Conservation (phyloP, 2,888 invertebrate species). For the Acronicta psi region DNA sequence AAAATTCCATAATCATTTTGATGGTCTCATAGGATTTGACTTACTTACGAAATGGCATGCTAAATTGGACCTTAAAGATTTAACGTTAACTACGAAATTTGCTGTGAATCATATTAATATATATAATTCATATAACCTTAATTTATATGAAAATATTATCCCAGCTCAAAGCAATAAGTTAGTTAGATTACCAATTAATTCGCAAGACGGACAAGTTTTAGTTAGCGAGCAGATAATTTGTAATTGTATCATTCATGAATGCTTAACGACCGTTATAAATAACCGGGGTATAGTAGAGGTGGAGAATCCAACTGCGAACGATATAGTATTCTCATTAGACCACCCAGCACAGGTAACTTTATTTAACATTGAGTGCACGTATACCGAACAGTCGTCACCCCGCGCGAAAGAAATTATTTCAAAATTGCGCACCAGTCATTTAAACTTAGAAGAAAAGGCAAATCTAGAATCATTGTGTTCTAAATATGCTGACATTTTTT, state of each 20-base stretch:
- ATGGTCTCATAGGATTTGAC: neutral
- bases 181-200: no score
- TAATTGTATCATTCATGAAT: no score
- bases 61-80: neutral
- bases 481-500: conserved; percentile 1
- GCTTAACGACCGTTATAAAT: no score
- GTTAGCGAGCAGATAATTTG: no score
- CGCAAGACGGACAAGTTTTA: no score
- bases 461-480: neutral
- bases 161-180: no score
- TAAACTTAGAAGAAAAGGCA: neutral
- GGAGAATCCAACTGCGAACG: no score
- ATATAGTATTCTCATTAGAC: no score
- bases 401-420: neutral
- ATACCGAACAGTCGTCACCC: neutral
- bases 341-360: neutral
- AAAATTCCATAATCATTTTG: conserved; percentile 1
- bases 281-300: no score
- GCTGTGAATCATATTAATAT: neutral
- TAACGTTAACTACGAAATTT: neutral
- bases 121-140: no score
- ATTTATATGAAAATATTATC: no score
- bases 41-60: neutral
- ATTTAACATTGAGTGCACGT: conserved; percentile 5
- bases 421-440: neutral